These are phyloP conservation scores for Junonia oenone DNA, from an alignment of 2,888 invertebrate genomes.

Conservation along the genomic window DNA sequence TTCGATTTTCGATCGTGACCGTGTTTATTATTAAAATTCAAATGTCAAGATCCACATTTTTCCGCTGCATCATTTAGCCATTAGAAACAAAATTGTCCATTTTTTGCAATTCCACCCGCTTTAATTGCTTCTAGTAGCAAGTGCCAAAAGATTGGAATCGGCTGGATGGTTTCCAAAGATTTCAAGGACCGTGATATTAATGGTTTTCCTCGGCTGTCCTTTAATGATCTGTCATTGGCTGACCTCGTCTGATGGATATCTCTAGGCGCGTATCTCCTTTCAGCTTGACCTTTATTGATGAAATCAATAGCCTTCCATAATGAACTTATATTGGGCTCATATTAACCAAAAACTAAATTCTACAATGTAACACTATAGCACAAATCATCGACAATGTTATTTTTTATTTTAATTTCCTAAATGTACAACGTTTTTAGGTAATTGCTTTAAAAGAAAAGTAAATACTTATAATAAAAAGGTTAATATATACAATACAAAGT, in stretches of 20 bases:
- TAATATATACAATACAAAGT: too few species aligned
- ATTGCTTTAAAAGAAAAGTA: too few species aligned
- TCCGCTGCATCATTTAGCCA: not conserved
- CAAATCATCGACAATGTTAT: too few species aligned
- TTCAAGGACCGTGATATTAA: slow-evolving; percentile 13
- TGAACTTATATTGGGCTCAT: not conserved
- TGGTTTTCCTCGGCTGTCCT: slow-evolving; percentile 5
- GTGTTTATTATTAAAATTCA: too few species aligned
- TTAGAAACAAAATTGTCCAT: not conserved
- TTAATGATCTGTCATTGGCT: not conserved
- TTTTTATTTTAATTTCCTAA: too few species aligned
- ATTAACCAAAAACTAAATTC: too few species aligned
- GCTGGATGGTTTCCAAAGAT: slow-evolving; percentile 12
- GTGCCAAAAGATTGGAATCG: slow-evolving; percentile 10
- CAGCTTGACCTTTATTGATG: not conserved
- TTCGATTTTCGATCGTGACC: too few species aligned
- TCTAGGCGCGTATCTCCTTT: not conserved
- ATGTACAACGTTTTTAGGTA: too few species aligned
- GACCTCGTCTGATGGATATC: not conserved
- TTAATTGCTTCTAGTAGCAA: slow-evolving; percentile 5
- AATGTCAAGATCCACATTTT: not conserved
- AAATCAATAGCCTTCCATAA: too few species aligned
- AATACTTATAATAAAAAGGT: too few species aligned
- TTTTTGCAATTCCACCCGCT: not conserved
- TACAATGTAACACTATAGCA: too few species aligned